A percentile compares a stretch with the other conserved stretches of the same genome.
Evolutionary conservation across 2,113 vertebrate species (phyloP).

Genomic region (Riparia riparia): DNA sequence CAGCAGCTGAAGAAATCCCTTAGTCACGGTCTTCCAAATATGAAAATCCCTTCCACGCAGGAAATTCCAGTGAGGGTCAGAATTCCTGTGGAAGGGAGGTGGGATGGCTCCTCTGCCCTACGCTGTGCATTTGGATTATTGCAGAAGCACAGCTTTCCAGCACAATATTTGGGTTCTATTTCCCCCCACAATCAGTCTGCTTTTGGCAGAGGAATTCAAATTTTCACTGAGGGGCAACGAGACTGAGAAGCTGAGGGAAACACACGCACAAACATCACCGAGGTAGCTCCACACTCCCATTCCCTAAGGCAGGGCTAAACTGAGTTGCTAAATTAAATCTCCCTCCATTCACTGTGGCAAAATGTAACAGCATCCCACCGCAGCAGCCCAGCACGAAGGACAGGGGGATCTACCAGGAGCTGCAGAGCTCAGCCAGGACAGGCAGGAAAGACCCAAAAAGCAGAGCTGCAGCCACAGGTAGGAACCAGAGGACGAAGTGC

Average conservation of each 20-base stretch:
- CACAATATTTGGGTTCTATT: background rate
- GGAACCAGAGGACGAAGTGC: background rate
- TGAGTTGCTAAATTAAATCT: background rate
- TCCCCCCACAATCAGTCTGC: background rate
- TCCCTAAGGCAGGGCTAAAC: background rate
- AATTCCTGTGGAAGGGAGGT: background rate
- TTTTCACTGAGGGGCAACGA: background rate
- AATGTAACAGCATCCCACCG: background rate
- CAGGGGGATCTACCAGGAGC: accelerated
- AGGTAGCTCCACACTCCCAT: background rate
- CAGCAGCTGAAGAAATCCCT: background rate
- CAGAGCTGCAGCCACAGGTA: accelerated
- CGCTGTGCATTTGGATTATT: background rate
- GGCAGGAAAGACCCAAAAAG: background rate
- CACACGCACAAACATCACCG: background rate
- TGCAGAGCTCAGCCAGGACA: background rate
- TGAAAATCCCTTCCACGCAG: background rate
- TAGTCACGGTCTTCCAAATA: background rate
- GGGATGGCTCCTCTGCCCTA: background rate
- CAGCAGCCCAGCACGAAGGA: background rate
- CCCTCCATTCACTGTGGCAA: background rate
- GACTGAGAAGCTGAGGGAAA: background rate
- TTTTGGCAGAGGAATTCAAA: background rate
- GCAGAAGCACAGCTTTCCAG: background rate
- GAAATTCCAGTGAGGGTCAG: background rate